These are phyloP conservation scores for Rhynchopsitta pachyrhyncha DNA, from an alignment of 2,113 vertebrate genomes.

Conservation along the genomic window DNA sequence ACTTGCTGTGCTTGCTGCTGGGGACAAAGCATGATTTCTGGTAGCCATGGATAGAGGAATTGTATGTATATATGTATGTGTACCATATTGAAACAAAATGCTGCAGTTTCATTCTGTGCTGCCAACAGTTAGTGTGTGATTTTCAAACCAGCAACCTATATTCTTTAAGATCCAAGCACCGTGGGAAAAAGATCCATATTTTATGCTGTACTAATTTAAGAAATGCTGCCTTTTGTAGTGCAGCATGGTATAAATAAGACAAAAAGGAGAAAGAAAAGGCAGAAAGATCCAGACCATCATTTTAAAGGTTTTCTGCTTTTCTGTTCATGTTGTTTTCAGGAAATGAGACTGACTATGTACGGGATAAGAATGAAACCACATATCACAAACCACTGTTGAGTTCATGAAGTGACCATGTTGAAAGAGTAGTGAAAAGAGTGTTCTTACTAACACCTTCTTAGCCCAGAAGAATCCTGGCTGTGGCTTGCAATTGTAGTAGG, in stretches of 20 bases:
- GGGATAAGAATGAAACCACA: not conserved
- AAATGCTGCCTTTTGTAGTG: not conserved
- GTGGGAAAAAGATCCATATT: not conserved
- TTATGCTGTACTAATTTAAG: not conserved
- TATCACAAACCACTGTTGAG: not conserved
- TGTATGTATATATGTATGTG: not conserved
- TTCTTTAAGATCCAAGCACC: not conserved
- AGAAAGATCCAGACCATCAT: not conserved
- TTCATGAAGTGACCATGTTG: constrained; percentile 12
- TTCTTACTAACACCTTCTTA: not conserved
- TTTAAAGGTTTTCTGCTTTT: constrained; percentile 28
- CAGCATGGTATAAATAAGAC: not conserved
- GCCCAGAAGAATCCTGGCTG: not conserved
- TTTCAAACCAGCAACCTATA: not conserved
- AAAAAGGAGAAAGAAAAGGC: not conserved
- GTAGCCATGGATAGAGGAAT: not conserved
- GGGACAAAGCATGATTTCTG: fast-evolving
- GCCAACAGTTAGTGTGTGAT: not conserved
- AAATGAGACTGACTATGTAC: constrained; percentile 1
- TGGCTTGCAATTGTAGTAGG: constrained; percentile 10
- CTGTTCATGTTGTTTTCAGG: not conserved
- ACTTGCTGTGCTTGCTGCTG: not conserved
- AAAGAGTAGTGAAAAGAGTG: constrained; percentile 24
- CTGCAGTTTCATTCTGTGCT: not conserved
- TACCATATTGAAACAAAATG: not conserved